Conservation (phyloP, 2,797 vertebrate species). For the Leptoclinus maculatus region DNA sequence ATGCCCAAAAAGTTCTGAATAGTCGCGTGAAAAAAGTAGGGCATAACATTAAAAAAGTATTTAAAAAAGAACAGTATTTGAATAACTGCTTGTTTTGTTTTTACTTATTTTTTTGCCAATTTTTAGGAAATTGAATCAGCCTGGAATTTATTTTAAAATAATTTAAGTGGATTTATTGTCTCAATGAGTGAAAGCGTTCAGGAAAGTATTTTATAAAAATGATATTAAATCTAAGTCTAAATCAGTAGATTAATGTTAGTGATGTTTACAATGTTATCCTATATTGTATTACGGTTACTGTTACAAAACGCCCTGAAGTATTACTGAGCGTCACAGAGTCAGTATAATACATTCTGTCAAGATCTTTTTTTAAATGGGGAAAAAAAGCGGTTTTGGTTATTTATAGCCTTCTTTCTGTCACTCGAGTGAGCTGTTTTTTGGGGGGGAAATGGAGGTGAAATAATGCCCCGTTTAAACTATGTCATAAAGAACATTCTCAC, state of each 20-base stretch:
- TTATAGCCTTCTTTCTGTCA: slow-evolving; percentile 11
- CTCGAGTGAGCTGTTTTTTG: slow-evolving; percentile 4
- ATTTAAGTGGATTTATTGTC: not conserved
- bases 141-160: not conserved
- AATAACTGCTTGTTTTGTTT: not conserved
- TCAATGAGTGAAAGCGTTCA: not conserved
- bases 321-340: not conserved
- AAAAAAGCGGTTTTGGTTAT: not conserved
- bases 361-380: not conserved
- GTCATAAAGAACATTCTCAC: not conserved
- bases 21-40: not conserved
- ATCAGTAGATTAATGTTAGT: not conserved
- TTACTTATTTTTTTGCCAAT: not conserved
- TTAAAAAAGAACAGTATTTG: not conserved
- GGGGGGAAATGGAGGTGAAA: slow-evolving; percentile 46
- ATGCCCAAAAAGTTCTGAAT: not conserved
- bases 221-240: not conserved
- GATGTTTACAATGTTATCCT: not conserved
- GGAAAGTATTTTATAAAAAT: not conserved
- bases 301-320: not conserved
- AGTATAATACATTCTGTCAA: not conserved
- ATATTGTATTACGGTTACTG: not conserved
- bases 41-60: too few relatives aligned
- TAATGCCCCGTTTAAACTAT: not conserved
- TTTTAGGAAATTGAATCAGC: not conserved